Evolutionary conservation across 2,888 invertebrate species (phyloP).

Genomic region (Apamea anceps): DNA sequence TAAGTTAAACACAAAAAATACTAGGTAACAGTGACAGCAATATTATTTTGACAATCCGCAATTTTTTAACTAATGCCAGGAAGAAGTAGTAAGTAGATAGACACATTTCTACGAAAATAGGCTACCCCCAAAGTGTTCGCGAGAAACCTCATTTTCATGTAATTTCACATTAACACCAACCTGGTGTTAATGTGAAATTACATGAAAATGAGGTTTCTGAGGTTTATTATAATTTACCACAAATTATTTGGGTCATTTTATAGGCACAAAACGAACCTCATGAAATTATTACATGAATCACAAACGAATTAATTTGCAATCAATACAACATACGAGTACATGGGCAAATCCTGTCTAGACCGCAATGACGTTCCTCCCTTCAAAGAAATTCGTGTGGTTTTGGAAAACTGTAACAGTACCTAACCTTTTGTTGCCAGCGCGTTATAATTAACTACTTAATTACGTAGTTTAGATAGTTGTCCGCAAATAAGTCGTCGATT

Average conservation of each 20-base stretch:
- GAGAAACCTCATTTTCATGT: neutral
- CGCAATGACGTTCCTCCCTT: conserved; percentile 13
- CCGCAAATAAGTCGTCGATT: conserved; percentile 75
- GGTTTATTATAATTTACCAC: neutral
- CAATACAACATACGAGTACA: conserved; percentile 5
- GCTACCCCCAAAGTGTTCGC: neutral
- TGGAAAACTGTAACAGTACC: conserved; percentile 22
- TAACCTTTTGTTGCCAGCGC: conserved; percentile 14
- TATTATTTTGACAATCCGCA: neutral
- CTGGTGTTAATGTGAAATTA: no score
- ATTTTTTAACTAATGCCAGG: neutral
- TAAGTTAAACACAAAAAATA: neutral
- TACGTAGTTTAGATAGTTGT: conserved; percentile 62
- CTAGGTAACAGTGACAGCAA: neutral
- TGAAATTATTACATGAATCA: neutral
- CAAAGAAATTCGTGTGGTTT: conserved; percentile 27
- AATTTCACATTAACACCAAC: neutral
- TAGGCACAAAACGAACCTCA: neutral
- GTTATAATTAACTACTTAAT: conserved; percentile 39
- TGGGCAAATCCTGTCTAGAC: conserved; percentile 30
- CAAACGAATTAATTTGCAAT: neutral
- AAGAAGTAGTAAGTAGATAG: neutral
- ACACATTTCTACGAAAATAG: neutral
- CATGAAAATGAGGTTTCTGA: no score
- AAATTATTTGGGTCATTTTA: no score